Percentiles rank a stretch among this genome's conserved stretches.
These are phyloP conservation scores for Clavelina lepadiformis DNA, from an alignment of 23 tunicate species.

Conservation along the genomic window DNA sequence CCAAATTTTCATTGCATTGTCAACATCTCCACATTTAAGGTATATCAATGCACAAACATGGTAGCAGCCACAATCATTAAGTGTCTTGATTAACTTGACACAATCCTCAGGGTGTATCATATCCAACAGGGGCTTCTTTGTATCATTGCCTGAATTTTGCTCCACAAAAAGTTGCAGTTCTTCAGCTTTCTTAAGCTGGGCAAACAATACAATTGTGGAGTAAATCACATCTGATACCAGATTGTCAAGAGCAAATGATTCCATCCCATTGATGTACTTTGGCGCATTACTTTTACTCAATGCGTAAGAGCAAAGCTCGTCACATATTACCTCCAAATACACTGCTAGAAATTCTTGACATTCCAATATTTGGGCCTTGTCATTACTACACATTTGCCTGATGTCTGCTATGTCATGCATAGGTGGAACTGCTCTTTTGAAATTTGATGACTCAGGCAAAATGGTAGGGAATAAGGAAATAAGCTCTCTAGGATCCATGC, in stretches of 20 bases:
- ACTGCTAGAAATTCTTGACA: slow-evolving; percentile 53
- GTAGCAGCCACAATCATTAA: slow-evolving; percentile 35
- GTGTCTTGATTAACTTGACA: not conserved
- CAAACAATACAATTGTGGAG: slow-evolving; percentile 28
- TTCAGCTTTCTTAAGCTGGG: slow-evolving; percentile 18
- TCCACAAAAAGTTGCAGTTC: slow-evolving; percentile 11
- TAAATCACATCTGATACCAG: slow-evolving; percentile 22
- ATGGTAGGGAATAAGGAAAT: slow-evolving; percentile 53
- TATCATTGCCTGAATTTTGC: not conserved
- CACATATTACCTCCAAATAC: slow-evolving; percentile 27
- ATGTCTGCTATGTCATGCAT: slow-evolving; percentile 33
- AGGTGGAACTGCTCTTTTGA: slow-evolving; percentile 43
- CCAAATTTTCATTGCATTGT: slow-evolving; percentile 72
- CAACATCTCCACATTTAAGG: slow-evolving; percentile 23
- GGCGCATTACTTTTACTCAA: not conserved
- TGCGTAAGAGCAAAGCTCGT: not conserved
- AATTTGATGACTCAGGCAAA: slow-evolving; percentile 18
- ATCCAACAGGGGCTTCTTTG: slow-evolving; percentile 8
- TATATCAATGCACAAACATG: slow-evolving; percentile 51
- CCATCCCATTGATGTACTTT: not conserved
- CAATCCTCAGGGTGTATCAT: not conserved
- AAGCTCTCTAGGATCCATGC: slow-evolving; percentile 71
- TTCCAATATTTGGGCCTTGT: slow-evolving; percentile 18
- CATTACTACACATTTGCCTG: slow-evolving; percentile 43
- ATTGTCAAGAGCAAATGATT: not conserved